Evolutionary conservation across 2,888 invertebrate genomes (phyloP).

Genomic region (Ochropleura leucogaster): DNA sequence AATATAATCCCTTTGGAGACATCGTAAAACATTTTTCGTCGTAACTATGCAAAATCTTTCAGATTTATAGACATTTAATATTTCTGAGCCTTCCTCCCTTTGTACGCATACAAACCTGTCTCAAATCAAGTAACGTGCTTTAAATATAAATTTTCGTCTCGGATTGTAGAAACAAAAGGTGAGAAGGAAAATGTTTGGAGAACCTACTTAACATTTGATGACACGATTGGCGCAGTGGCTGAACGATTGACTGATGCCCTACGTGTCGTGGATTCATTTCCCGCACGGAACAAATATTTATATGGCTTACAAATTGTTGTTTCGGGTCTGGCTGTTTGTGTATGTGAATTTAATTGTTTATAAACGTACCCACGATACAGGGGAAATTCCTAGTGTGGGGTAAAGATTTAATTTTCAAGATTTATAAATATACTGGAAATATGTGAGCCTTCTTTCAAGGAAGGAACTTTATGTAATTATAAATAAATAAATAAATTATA

Average conservation of each 20-base stretch:
- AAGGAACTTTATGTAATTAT: background rate
- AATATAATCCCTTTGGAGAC: constrained; percentile 55
- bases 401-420: no score
- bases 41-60: constrained; percentile 60
- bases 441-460: background rate
- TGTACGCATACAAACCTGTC: constrained; percentile 43
- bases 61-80: constrained; percentile 61
- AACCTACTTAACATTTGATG: background rate
- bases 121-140: constrained; percentile 71
- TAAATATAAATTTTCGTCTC: constrained; percentile 75
- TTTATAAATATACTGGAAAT: background rate
- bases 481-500: no score
- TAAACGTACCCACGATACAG: no score
- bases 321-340: no score
- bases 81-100: constrained; percentile 54
- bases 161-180: constrained; percentile 64
- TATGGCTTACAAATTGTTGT: no score
- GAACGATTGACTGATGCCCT: no score
- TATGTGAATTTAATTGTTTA: no score
- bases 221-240: no score
- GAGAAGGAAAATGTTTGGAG: constrained; percentile 18
- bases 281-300: no score
- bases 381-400: no score
- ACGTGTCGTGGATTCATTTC: no score
- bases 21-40: constrained; percentile 53